Conservation (phyloP, 2,113 vertebrate species). For the Corythornis cristatus region DNA sequence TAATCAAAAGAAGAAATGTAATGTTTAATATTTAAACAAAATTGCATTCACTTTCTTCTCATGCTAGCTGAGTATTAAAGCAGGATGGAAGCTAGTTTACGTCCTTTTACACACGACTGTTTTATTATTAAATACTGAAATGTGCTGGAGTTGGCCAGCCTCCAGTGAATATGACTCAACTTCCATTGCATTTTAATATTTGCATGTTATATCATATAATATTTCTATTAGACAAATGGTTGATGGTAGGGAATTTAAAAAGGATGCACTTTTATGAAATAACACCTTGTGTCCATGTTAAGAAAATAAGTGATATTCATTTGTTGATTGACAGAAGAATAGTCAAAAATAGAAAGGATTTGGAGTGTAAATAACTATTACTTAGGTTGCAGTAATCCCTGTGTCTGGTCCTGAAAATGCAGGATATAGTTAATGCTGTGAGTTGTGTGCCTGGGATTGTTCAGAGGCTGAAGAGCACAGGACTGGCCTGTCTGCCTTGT, state of each 20-base stretch:
- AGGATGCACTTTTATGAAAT: slow-evolving; percentile 57
- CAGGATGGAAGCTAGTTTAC: slow-evolving; percentile 70
- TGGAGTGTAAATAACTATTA: not conserved
- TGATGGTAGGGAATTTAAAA: slow-evolving; percentile 46
- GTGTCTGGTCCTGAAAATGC: not conserved
- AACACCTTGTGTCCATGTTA: not conserved
- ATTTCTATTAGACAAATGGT: slow-evolving; percentile 69
- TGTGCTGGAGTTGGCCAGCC: slow-evolving; percentile 64
- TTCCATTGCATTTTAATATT: slow-evolving; percentile 74
- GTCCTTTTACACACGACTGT: slow-evolving; percentile 73
- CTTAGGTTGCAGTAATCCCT: not conserved
- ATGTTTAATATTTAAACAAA: slow-evolving; percentile 73
- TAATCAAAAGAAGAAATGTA: slow-evolving; percentile 70
- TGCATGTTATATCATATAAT: slow-evolving; percentile 64
- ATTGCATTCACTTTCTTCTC: slow-evolving; percentile 68
- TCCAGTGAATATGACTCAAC: slow-evolving; percentile 71
- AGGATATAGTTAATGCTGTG: not conserved
- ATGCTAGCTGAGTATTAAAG: slow-evolving; percentile 72
- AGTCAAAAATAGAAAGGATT: not conserved
- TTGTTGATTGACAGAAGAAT: not conserved
- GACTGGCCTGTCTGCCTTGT: not conserved
- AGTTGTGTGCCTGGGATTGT: not conserved
- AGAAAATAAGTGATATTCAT: not conserved
- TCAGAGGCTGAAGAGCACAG: not conserved
- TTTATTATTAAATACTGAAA: slow-evolving; percentile 74